These are phyloP conservation scores for Anorthoa munda DNA, from an alignment of 2,888 invertebrate genomes.

Conservation along the genomic window DNA sequence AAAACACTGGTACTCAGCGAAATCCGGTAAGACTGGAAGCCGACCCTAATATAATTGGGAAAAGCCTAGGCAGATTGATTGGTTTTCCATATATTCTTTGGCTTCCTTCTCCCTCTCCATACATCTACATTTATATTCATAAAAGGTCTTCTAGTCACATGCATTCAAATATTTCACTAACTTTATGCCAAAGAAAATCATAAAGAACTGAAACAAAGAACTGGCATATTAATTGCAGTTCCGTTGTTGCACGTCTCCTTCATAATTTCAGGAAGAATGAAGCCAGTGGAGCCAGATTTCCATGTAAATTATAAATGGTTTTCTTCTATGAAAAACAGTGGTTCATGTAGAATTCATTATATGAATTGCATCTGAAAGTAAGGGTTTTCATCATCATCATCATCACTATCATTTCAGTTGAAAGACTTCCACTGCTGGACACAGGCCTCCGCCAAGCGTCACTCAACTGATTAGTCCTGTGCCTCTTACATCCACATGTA, in stretches of 20 bases:
- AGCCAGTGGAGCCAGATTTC: not conserved
- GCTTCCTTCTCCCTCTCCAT: no score
- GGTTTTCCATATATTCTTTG: no score
- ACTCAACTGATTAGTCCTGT: no score
- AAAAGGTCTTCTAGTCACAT: not conserved
- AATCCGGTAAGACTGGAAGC: no score
- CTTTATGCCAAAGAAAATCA: constrained; percentile 11
- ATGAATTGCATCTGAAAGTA: not conserved
- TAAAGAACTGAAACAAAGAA: constrained; percentile 24
- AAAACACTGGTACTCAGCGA: no score
- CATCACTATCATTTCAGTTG: no score
- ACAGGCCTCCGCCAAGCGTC: no score
- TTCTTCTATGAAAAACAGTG: constrained; percentile 10
- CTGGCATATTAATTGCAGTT: constrained; percentile 47
- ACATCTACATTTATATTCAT: no score
- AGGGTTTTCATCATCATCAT: not conserved
- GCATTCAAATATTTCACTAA: not conserved
- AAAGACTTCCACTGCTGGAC: no score
- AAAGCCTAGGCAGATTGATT: no score
- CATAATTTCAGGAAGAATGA: constrained; percentile 39
- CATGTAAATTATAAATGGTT: constrained; percentile 32
- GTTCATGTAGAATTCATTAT: not conserved
- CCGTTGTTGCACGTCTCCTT: constrained; percentile 36
- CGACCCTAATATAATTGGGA: no score
- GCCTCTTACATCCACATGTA: no score